Evolutionary conservation across 2,113 vertebrate genomes (phyloP).

Genomic region (Gavia stellata): DNA sequence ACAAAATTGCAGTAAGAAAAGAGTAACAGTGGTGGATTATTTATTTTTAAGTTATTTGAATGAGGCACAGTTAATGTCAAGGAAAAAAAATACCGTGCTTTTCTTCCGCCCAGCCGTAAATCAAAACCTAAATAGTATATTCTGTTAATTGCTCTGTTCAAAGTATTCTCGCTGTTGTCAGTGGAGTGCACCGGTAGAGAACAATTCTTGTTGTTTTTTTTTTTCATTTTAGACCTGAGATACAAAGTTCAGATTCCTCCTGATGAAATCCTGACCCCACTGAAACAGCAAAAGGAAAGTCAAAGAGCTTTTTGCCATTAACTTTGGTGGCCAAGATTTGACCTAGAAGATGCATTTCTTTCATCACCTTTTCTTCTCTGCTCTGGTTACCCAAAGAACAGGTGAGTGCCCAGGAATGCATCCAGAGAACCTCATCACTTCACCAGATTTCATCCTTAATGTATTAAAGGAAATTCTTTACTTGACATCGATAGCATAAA

Average conservation of each 20-base stretch:
- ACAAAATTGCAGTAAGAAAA: not conserved
- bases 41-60: not conserved
- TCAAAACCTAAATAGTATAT: not conserved
- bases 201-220: not conserved
- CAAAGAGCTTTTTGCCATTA: not conserved
- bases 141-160: not conserved
- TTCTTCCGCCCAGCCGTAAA: not conserved
- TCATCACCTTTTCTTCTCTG: not conserved
- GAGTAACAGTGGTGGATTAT: not conserved
- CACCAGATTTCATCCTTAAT: not conserved
- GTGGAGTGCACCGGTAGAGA: not conserved
- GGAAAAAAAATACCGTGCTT: not conserved
- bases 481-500: not conserved
- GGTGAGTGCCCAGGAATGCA: not conserved
- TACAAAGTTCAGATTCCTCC: not conserved
- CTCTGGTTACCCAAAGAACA: not conserved
- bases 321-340: not conserved
- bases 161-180: not conserved
- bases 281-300: not conserved
- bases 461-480: not conserved
- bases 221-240: not conserved
- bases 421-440: not conserved
- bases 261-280: not conserved
- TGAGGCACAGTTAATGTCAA: not conserved
- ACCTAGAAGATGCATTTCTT: not conserved